phyloP scores from a whole-genome alignment of 2,888 invertebrate genomes.

The Sarcophaga variegata region DNA sequence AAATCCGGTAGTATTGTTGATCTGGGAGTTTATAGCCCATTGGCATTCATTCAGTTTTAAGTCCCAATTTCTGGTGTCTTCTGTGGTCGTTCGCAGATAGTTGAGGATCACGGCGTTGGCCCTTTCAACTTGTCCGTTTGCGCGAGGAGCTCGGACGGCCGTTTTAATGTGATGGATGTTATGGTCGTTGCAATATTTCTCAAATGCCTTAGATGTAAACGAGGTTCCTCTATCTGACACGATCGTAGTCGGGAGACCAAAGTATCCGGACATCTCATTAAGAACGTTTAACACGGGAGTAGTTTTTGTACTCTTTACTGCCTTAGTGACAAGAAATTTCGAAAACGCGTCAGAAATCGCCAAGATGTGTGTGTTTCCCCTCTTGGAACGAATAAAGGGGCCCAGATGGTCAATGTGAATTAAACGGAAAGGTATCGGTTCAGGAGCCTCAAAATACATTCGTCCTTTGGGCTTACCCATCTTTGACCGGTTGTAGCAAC shows the following conservation, averaged over 20 bases:
- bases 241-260: slow-evolving; percentile 46
- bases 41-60: background rate
- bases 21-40: too few species aligned
- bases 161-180: slow-evolving; percentile 55
- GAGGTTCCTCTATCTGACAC: slow-evolving; percentile 72
- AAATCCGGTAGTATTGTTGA: background rate
- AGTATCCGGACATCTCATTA: slow-evolving; percentile 60
- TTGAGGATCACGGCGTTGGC: background rate
- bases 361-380: slow-evolving; percentile 38
- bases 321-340: slow-evolving; percentile 60
- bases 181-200: slow-evolving; percentile 67
- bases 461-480: slow-evolving; percentile 48
- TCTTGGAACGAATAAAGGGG: slow-evolving; percentile 39
- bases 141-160: background rate
- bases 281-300: slow-evolving; percentile 67
- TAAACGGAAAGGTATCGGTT: slow-evolving; percentile 8
- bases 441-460: slow-evolving; percentile 33
- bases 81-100: background rate
- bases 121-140: slow-evolving; percentile 6
- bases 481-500: slow-evolving; percentile 44
- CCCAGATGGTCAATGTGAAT: slow-evolving; percentile 69
- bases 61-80: background rate
- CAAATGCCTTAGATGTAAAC: slow-evolving; percentile 72
- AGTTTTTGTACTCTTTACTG: slow-evolving; percentile 62
- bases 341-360: slow-evolving; percentile 53